Evolutionary conservation across 2,797 vertebrate species (phyloP), one percentile per base, ranked within the genome.

Genomic region (Parauchenoglanis ngamensis): DNA sequence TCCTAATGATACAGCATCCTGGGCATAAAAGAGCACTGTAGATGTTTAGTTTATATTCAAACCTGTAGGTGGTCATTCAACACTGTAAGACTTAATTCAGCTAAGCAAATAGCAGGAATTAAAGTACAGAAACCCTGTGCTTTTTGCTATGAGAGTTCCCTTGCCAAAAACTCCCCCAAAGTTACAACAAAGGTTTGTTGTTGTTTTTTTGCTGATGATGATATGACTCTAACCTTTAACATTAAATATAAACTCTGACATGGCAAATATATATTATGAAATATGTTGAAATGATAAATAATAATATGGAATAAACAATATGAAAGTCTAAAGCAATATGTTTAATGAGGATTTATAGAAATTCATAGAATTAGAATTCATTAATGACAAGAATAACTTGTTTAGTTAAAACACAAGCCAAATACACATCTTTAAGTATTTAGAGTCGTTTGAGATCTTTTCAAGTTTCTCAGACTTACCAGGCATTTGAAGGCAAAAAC

Each of bases 401-500:
- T 46, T 28, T n/a, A 19, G 40, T 46, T 19, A 10, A 65, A 49
- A 46, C 59, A 19, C 7, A 44, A 25, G 12, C 12, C 40, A 65
- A 46, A 35, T 59, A 23, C 21, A 59, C 25, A 23, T 15, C 11
- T 13, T n/a, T 3, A 44, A 61, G 25, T 11, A 35, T 2, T 61
- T 5, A 44, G 46, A 49, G 46, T 49, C 46, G 1, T 35, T 35
- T 35, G 35, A 35, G 35, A 35, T 35, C 35, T 35, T 35, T 35
- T 35, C 35, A 35, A 35, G 35, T 35, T 35, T 35, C 59, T 8
- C n/a, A 40, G 7, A 76, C 86, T 78, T 65, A 87, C 86, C 86
- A 35, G 59, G 49, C 15, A 46, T 54, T 57, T 70, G 49, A 25
- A 11, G 7, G 82, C 3, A 87, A 23, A 65, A 86, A 54, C 3